Evolutionary conservation across 2,888 invertebrate species (phyloP).

Genomic region (Amblyteles armatorius): DNA sequence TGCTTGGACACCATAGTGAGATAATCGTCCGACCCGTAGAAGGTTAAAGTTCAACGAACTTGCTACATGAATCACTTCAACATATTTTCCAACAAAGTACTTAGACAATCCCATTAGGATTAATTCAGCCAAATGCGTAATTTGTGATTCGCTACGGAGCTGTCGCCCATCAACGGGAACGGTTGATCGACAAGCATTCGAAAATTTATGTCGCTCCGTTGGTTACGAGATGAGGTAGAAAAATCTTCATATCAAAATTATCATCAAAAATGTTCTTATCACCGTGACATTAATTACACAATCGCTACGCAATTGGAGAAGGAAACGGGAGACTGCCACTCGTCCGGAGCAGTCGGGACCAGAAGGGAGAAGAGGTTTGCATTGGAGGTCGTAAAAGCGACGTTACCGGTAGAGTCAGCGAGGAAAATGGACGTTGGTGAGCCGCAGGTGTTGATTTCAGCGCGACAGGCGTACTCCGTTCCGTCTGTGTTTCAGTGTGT

Average conservation of each 20-base stretch:
- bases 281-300: background rate
- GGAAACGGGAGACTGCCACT: background rate
- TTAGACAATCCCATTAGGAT: background rate
- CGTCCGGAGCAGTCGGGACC: background rate
- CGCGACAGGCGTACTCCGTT: slow-evolving; percentile 8
- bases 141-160: background rate
- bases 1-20: background rate
- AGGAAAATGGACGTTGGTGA: background rate
- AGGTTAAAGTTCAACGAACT: background rate
- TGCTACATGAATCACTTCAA: background rate
- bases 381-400: slow-evolving; percentile 4
- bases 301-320: background rate
- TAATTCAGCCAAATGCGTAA: background rate
- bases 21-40: background rate
- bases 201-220: background rate
- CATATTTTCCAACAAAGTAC: background rate
- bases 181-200: background rate
- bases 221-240: background rate
- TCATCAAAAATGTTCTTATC: background rate
- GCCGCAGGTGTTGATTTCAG: slow-evolving; percentile 51
- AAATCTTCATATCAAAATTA: background rate
- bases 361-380: background rate
- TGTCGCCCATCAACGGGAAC: background rate
- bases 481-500: background rate
- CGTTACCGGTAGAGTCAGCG: background rate